Conservation (phyloP, 2,888 invertebrate species). For the Trypoxylon attenuatum region DNA sequence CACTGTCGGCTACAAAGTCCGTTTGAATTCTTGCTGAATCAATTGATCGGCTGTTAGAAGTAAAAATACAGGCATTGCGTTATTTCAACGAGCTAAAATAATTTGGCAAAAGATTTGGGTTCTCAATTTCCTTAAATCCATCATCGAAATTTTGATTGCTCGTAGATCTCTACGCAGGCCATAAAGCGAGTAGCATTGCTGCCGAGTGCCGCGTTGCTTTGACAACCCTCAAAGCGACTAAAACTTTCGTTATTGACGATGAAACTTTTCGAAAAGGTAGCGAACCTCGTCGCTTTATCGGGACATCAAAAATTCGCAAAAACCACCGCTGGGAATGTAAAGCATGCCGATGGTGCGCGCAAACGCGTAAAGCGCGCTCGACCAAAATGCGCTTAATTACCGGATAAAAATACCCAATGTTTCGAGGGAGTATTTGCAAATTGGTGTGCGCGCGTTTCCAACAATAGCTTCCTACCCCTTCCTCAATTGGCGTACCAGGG, state of each 20-base stretch:
- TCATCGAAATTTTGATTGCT: too few relatives aligned
- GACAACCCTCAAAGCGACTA: neutral
- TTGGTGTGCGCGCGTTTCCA: neutral
- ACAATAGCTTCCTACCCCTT: neutral
- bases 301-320: constrained; percentile 12
- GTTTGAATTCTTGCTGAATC: too few relatives aligned
- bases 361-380: neutral
- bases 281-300: neutral
- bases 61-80: too few relatives aligned
- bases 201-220: neutral
- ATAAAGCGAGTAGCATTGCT: neutral
- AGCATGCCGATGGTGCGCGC: neutral
- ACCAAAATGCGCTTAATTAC: neutral
- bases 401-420: neutral
- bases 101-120: too few relatives aligned
- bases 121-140: too few relatives aligned
- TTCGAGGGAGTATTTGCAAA: neutral
- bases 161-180: neutral
- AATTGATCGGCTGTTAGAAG: too few relatives aligned
- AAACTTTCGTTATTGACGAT: neutral
- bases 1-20: too few relatives aligned
- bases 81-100: too few relatives aligned
- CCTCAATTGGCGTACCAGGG: too few relatives aligned
- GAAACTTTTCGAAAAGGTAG: neutral
- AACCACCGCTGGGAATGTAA: neutral